Conservation (phyloP, 2,888 invertebrate genomes). For the Volucella inflata region DNA sequence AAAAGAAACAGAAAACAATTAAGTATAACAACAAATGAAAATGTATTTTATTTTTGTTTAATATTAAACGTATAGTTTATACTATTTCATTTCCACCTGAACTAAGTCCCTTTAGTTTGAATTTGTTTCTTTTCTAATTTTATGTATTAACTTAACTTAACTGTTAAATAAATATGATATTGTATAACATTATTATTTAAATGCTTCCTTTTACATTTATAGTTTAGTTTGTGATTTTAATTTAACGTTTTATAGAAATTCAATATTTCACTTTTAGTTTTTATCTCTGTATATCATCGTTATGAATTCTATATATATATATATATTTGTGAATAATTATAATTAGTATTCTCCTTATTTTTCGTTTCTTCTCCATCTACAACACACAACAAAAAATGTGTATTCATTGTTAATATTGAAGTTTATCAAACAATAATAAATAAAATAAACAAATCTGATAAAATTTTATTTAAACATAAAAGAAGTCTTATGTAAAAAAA, state of each 20-base stretch:
- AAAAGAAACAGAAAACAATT: constrained; percentile 39
- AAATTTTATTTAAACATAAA: constrained; percentile 59
- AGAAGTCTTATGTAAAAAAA: constrained; percentile 41
- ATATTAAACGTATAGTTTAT: constrained; percentile 43
- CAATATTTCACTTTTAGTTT: constrained; percentile 25
- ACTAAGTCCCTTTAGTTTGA: too few species aligned
- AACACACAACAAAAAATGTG: constrained; percentile 2
- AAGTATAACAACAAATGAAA: constrained; percentile 7
- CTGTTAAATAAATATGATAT: constrained; percentile 62
- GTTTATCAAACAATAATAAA: constrained; percentile 18
- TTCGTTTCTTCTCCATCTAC: neutral
- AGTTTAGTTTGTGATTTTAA: constrained; percentile 72
- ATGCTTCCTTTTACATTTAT: constrained; percentile 43
- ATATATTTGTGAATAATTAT: constrained; percentile 68
- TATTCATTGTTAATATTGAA: constrained; percentile 62
- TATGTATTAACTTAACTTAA: constrained; percentile 50
- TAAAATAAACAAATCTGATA: constrained; percentile 44
- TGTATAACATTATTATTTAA: constrained; percentile 54
- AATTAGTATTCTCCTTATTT: constrained; percentile 56
- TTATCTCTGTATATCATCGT: constrained; percentile 30
- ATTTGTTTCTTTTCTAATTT: constrained; percentile 47
- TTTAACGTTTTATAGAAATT: constrained; percentile 50
- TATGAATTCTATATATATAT: constrained; percentile 10
- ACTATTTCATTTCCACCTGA: constrained; percentile 50
- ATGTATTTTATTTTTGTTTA: constrained; percentile 44